Evolutionary conservation across 2,888 invertebrate genomes (phyloP).

Genomic region (Carcina quercana): DNA sequence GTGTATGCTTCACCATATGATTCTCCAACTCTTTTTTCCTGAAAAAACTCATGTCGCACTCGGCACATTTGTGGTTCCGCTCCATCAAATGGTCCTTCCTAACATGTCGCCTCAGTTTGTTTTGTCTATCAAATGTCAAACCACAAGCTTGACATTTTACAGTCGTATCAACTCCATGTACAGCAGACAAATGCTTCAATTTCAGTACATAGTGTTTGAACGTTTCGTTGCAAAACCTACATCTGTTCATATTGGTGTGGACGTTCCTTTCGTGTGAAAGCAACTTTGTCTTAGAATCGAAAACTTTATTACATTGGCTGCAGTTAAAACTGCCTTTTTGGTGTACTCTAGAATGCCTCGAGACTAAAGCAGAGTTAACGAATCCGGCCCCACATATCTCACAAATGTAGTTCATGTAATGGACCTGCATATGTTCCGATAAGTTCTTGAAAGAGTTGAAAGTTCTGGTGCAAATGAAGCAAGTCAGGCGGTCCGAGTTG

Average conservation of each 20-base stretch:
- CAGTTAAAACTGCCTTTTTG: constrained; percentile 25
- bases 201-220: constrained; percentile 27
- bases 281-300: constrained; percentile 42
- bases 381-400: constrained; percentile 25
- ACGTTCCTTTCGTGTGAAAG: constrained; percentile 41
- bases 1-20: constrained; percentile 50
- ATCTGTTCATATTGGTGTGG: constrained; percentile 25
- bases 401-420: constrained; percentile 40
- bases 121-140: constrained; percentile 21
- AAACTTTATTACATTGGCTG: constrained; percentile 34
- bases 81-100: constrained; percentile 36
- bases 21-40: constrained; percentile 35
- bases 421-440: constrained; percentile 14
- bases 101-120: constrained; percentile 24
- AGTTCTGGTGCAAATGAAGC: constrained; percentile 1
- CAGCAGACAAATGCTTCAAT: constrained; percentile 24
- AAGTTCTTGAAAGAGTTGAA: constrained; percentile 3
- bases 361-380: constrained; percentile 5
- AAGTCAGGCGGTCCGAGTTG: neutral
- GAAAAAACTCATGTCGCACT: constrained; percentile 21
- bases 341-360: constrained; percentile 14
- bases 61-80: constrained; percentile 15
- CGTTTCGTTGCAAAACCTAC: constrained; percentile 28
- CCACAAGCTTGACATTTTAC: constrained; percentile 32
- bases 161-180: constrained; percentile 23